Percentiles rank a stretch among this genome's conserved stretches.
Conservation (phyloP, 2,113 vertebrate genomes). For the Elachura formosa region DNA sequence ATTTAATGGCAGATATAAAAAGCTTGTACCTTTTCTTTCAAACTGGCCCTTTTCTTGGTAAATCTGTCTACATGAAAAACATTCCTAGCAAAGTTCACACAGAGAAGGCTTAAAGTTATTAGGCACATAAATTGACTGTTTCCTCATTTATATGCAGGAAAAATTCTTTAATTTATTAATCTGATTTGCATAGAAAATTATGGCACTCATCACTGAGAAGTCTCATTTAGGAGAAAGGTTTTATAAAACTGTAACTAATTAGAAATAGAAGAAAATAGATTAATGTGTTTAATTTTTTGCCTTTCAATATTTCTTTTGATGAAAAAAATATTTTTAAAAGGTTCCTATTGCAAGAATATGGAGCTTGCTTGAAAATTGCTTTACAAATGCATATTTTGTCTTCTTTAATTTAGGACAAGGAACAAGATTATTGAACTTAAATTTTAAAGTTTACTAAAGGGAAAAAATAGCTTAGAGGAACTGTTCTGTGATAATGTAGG, state of each 20-base stretch:
- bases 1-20: slow-evolving; percentile 38
- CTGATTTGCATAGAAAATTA: slow-evolving; percentile 65
- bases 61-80: slow-evolving; percentile 60
- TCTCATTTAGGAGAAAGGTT: neutral
- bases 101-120: slow-evolving; percentile 45
- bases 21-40: neutral
- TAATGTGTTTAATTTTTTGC: neutral
- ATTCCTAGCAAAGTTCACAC: slow-evolving; percentile 32
- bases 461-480: neutral
- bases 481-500: slow-evolving; percentile 14
- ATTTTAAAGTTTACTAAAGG: neutral
- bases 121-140: slow-evolving; percentile 56
- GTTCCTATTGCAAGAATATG: neutral
- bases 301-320: neutral
- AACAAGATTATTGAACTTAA: neutral
- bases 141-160: slow-evolving; percentile 61
- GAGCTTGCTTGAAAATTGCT: neutral
- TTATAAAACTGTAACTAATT: neutral
- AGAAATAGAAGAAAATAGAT: neutral
- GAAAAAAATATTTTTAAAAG: neutral
- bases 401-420: neutral
- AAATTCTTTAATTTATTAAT: slow-evolving; percentile 67
- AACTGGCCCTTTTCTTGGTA: neutral
- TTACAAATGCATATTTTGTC: neutral
- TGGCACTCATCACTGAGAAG: neutral